A percentile compares a stretch with the other conserved stretches of the same genome.
Conservation (phyloP, 2,797 vertebrate genomes). For the Cynopterus sphinx region DNA sequence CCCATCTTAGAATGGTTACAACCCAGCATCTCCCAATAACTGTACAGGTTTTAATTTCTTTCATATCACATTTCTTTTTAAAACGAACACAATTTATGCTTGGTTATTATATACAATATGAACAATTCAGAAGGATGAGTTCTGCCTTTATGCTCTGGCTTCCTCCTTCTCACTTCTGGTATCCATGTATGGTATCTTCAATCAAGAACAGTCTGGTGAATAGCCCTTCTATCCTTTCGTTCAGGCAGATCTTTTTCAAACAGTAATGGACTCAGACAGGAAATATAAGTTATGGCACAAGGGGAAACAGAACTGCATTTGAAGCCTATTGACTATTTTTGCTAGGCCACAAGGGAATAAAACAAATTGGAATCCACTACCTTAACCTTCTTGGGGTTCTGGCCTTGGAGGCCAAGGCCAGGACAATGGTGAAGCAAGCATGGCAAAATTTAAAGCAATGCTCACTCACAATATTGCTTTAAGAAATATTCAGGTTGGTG, state of each 20-base stretch:
- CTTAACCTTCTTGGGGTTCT: background rate
- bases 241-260: background rate
- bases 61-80: background rate
- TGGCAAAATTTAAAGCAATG: background rate
- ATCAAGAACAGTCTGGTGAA: background rate
- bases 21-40: background rate
- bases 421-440: background rate
- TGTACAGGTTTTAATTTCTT: background rate
- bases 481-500: background rate
- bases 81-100: background rate
- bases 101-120: background rate
- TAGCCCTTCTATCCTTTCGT: background rate
- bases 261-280: background rate
- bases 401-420: background rate
- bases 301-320: background rate
- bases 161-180: background rate
- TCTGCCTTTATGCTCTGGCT: background rate
- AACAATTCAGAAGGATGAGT: background rate
- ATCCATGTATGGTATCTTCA: fast-evolving
- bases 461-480: background rate
- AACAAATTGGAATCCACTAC: background rate
- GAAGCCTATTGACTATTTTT: background rate
- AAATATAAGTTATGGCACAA: background rate
- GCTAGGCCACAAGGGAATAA: background rate
- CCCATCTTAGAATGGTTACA: background rate